Evolutionary conservation across 2,888 invertebrate genomes (phyloP), one percentile per base, ranked within the genome.

Genomic region (Melanargia galathea): DNA sequence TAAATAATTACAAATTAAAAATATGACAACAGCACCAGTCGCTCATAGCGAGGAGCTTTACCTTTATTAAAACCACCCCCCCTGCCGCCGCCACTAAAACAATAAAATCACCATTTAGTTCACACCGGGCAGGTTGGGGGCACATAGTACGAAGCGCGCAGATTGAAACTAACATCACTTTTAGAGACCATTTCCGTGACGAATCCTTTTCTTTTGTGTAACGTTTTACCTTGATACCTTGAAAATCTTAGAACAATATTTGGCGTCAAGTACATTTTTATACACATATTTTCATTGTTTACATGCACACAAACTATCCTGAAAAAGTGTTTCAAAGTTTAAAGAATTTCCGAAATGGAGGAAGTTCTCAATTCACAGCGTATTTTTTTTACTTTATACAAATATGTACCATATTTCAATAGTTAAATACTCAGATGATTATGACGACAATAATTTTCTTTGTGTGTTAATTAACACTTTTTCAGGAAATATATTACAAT

Each of bases 61-160:
- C 97, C 97, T 97, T 97, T 97, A 94, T 96, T 96, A 96, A 93
- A 97, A 96, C 96, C 96, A 96, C 97, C 96, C 95, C 95, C 95
- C 93, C 95, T 95, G 95, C 95, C 95, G 95, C 96, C 96, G 95
- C 97, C 96, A 96, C 97, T 96, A 96, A 95, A 96, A 96, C 95
- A 95, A 96, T 94, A 94, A 93, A 93, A 94, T 93, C 92, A 93
- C 93, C 93, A 93, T 94, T 95, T 94, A 95, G 94, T 95, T 74
- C 73, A 94, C 93, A 84, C 92, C 81, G 80, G 90, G 90, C 92
- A 92, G 93, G 93, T 92, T 84, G 90, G 92, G 90, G 88, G 82
- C 82, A 81, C 85, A 83, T 76, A 82, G 92, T 87, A 92, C 86
- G 58, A 84, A 89, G 92, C 93, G 88, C 92, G 92, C 77, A 85